phyloP scores from a whole-genome alignment of 2,888 invertebrate species.

The Napeogenes inachia region DNA sequence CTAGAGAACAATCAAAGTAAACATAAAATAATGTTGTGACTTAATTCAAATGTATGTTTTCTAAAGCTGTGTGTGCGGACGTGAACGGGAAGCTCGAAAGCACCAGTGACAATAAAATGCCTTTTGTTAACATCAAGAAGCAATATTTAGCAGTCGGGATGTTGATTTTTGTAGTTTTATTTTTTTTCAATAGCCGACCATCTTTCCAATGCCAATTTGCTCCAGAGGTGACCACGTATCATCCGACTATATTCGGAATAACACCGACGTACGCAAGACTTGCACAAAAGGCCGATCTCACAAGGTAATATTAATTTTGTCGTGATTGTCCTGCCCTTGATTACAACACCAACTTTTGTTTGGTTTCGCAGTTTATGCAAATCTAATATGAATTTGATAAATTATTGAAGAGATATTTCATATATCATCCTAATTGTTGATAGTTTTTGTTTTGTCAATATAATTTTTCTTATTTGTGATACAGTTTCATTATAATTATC shows the following conservation, averaged over 20 bases:
- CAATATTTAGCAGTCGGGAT: conserved; percentile 69
- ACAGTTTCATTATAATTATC: no score
- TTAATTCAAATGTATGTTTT: conserved; percentile 15
- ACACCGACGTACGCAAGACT: conserved; percentile 94
- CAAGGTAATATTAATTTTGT: conserved; percentile 76
- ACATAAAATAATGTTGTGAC: conserved; percentile 20
- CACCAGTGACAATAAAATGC: conserved; percentile 53
- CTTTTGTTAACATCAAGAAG: conserved; percentile 69
- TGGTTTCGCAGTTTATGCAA: conserved; percentile 10
- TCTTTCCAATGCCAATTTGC: conserved; percentile 67
- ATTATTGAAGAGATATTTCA: background rate
- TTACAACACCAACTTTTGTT: conserved; percentile 30
- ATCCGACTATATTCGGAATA: conserved; percentile 90
- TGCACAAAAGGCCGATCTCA: conserved; percentile 95
- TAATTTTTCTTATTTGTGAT: no score
- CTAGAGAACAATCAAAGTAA: no score
- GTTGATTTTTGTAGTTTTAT: conserved; percentile 65
- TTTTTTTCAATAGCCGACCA: conserved; percentile 66
- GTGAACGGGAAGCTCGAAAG: conserved; percentile 23
- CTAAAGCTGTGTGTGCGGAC: conserved; percentile 20
- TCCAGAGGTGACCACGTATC: conserved; percentile 52
- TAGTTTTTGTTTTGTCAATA: background rate
- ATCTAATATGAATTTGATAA: background rate
- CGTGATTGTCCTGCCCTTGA: conserved; percentile 63
- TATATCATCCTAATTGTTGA: background rate